Base-by-base conservation (phyloP, 1,140 invertebrate species). In the Alviniconcha marisindica region DNA sequence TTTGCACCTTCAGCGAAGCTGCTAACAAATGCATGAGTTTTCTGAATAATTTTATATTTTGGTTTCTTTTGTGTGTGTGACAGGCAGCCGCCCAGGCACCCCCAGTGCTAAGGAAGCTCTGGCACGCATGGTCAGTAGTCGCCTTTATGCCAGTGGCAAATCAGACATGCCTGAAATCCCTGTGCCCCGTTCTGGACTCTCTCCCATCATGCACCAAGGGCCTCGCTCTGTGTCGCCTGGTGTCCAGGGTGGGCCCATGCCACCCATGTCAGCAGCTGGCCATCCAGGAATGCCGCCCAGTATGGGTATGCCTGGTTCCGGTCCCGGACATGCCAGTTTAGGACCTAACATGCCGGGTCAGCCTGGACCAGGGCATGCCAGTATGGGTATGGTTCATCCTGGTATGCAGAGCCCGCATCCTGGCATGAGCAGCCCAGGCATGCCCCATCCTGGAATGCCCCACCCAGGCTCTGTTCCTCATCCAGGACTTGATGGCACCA, bases 101-200 rank as follows among this genome's bases (percentile, higher is more conserved):
- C 95, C 86, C 38, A 98, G 98, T 92, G 98, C 98, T 10, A 99
- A 99, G 94, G 98, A 97, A 1, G 98, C 98, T 0, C 93, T 99
- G 33, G 97, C 98, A 12, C 98, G 98, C 92, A 97, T 99, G 96
- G 94, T 99, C 73, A 98, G 96, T 87, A 98, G 96, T 90, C 95
- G 97, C 66, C 94, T 98, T 48, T 96, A 97, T 88, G 89, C 81
- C 78, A 85, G 81, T 56, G 74, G 71, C 63, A 87, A 66, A 77
- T 76, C 84, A 78, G 82, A 85, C 78, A 63, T 73, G 40, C 18
- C 84, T 77, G 85, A 87, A 79, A 81, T 83, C 42, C 66, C 81
- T 69, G 77, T 48, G 76, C 80, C 80, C 51, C 83, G n/a, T 54
- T 54, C 33, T 33, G 82, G 80, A 31, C 40, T 69, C 7, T 83